These are phyloP conservation scores for Beris morrisii DNA, from an alignment of 2,888 invertebrate species.

Conservation along the genomic window DNA sequence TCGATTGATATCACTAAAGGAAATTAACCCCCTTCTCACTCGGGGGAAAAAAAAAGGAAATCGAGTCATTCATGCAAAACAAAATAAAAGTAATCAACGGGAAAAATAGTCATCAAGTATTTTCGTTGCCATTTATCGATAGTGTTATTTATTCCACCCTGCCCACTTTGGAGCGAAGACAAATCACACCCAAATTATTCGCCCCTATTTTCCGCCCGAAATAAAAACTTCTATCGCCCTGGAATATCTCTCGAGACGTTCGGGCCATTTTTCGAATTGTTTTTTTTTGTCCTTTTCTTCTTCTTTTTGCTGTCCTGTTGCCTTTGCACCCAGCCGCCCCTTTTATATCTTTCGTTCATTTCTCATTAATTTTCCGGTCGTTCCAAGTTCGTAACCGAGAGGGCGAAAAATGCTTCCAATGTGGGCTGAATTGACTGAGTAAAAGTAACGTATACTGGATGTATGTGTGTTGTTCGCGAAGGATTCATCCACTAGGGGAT, in stretches of 20 bases:
- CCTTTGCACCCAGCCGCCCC: not conserved
- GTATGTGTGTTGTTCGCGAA: too few relatives aligned
- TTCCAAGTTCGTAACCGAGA: slow-evolving; percentile 4
- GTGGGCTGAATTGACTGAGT: too few relatives aligned
- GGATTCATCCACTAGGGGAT: too few relatives aligned
- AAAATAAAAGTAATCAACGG: slow-evolving; percentile 31
- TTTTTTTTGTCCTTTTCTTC: not conserved
- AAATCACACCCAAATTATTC: slow-evolving; percentile 28
- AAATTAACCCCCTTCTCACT: too few relatives aligned
- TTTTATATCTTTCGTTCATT: slow-evolving; percentile 21
- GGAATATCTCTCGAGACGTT: slow-evolving; percentile 14
- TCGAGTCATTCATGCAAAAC: slow-evolving; percentile 24
- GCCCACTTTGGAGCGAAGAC: slow-evolving; percentile 3
- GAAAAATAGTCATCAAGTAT: slow-evolving; percentile 33
- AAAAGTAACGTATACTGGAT: too few relatives aligned
- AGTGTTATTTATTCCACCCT: slow-evolving; percentile 28
- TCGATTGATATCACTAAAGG: too few relatives aligned
- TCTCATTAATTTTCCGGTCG: slow-evolving; percentile 31
- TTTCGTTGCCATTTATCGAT: slow-evolving; percentile 30
- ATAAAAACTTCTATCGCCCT: too few relatives aligned
- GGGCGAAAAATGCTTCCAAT: too few relatives aligned
- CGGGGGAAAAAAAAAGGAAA: too few relatives aligned
- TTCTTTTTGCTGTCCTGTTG: not conserved
- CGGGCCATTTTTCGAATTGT: slow-evolving; percentile 21
- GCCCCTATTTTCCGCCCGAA: too few relatives aligned